A percentile compares a stretch with the other conserved stretches of the same genome.
phyloP scores from a whole-genome alignment of 2,113 vertebrate species.

The Oreotrochilus melanogaster region DNA sequence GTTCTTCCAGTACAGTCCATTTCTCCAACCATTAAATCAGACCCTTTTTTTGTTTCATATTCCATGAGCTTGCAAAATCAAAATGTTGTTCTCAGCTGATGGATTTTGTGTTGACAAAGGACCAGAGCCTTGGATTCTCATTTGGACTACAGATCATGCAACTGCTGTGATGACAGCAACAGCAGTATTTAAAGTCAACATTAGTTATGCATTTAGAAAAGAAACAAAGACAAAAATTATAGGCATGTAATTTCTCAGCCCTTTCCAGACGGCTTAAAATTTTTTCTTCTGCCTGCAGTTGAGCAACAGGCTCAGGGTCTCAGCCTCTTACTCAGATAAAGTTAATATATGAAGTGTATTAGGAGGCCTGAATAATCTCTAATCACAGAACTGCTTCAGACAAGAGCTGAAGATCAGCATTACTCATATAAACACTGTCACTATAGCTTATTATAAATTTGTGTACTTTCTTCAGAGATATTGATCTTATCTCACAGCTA shows the following conservation, averaged over 20 bases:
- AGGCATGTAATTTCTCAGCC: not conserved
- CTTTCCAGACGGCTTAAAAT: not conserved
- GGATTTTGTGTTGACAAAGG: not conserved
- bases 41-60: not conserved
- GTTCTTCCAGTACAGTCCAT: not conserved
- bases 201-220: not conserved
- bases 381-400: not conserved
- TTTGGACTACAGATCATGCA: rapidly evolving
- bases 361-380: not conserved
- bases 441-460: not conserved
- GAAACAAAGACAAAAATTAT: not conserved
- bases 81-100: not conserved
- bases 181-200: not conserved
- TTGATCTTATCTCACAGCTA: not conserved
- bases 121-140: not conserved
- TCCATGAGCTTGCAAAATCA: not conserved
- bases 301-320: not conserved
- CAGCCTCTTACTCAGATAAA: not conserved
- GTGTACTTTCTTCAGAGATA: not conserved
- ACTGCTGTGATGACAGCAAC: not conserved
- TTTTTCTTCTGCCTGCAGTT: not conserved
- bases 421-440: not conserved
- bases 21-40: not conserved
- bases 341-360: not conserved
- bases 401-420: not conserved